phyloP scores from a whole-genome alignment of 2,888 invertebrate species.

The Cephus pulcher region DNA sequence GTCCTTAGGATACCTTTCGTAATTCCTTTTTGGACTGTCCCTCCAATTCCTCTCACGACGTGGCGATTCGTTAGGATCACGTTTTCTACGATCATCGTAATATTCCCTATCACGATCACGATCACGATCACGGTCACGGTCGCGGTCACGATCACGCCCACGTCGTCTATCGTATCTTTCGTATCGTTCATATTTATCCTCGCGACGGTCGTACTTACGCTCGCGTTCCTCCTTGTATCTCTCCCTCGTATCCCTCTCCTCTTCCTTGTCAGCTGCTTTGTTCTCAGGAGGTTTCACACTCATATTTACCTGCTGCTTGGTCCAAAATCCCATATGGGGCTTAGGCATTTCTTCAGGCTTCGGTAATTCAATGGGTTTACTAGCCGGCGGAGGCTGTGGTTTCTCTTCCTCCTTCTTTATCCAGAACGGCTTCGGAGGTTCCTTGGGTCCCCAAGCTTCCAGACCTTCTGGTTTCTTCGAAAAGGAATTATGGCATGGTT shows the following conservation, averaged over 20 bases:
- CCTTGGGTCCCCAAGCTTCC: conserved; percentile 58
- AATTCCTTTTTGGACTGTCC: conserved; percentile 53
- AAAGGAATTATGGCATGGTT: conserved; percentile 34
- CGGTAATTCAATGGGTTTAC: conserved; percentile 44
- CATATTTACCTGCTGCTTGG: conserved; percentile 63
- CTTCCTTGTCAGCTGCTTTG: conserved; percentile 61
- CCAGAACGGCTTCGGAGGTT: conserved; percentile 56
- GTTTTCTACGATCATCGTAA: conserved; percentile 58
- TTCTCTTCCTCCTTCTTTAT: conserved; percentile 53
- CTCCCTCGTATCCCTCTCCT: conserved; percentile 57
- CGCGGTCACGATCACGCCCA: conserved; percentile 41
- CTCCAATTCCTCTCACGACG: conserved; percentile 57
- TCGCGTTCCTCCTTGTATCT: conserved; percentile 48
- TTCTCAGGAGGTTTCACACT: conserved; percentile 56
- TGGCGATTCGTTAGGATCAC: conserved; percentile 58
- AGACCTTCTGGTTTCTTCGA: conserved; percentile 40
- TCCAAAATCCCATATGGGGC: conserved; percentile 65
- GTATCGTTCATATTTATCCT: conserved; percentile 56
- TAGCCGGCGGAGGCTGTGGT: conserved; percentile 20
- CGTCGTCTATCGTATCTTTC: conserved; percentile 56
- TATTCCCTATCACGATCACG: conserved; percentile 49
- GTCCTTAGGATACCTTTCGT: conserved; percentile 38
- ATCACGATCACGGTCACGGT: conserved; percentile 39
- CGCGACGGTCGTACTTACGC: conserved; percentile 52
- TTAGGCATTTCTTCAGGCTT: conserved; percentile 63